Evolutionary conservation across 2,797 vertebrate species (phyloP), one percentile per base, ranked within the genome.

Genomic region (Rhyacichthys aspro): DNA sequence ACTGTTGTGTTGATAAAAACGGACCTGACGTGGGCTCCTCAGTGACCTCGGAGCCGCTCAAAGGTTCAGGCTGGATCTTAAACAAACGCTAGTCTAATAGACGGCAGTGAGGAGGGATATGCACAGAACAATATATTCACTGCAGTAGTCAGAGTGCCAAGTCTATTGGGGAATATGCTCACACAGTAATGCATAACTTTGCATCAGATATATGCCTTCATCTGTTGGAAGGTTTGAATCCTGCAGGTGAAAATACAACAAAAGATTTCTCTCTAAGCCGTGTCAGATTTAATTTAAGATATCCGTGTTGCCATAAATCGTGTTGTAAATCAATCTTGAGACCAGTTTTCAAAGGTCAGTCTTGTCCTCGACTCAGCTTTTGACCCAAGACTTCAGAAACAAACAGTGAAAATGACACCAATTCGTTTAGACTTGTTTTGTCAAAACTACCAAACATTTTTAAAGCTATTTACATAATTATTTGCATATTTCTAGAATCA

Each of bases 141-240:
- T n/a, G n/a, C n/a, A n/a, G n/a, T n/a, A n/a, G n/a, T n/a, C n/a
- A n/a, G n/a, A n/a, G n/a, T n/a, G n/a, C n/a, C n/a, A n/a, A n/a
- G n/a, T 36, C 59, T 57, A 3, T 60, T n/a, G 41, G 55, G 12
- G 41, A 37, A 37, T 62, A 37, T 46, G 32, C 67, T 56, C 37
- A 16, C 15, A 14, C 8, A 49, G 41, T 32, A 55, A 41, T 59
- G n/a, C 17, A 53, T 17, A n/a, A 34, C 46, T 14, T 37, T 33
- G 34, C 34, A 70, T 14, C 16, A 33, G 52, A 28, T 50, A 60
- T 38, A 47, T 56, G 63, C 43, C 16, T 39, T 54, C 32, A 2
- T 17, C 48, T 43, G 17, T 23, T 44, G 12, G 32, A 16, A 42
- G 5, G 9, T 19, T 11, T 18, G 3, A 59, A 28, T n/a, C 4